Conservation (phyloP, 2,888 invertebrate species). For the Mechanitis messenoides region DNA sequence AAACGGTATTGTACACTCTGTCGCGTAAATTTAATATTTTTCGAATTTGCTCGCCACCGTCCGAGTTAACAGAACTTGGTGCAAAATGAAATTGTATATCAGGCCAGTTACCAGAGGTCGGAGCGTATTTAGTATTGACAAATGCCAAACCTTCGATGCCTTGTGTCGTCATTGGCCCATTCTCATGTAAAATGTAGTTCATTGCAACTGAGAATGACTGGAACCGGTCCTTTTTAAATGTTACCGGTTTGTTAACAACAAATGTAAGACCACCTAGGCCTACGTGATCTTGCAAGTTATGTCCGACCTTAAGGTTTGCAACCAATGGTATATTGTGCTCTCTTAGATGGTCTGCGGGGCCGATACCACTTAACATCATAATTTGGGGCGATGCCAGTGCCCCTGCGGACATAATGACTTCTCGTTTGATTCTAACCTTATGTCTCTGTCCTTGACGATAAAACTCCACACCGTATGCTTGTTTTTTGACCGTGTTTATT, state of each 20-base stretch:
- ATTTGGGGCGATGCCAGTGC: constrained; percentile 92
- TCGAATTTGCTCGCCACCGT: constrained; percentile 86
- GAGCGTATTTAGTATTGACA: constrained; percentile 91
- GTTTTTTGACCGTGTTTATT: constrained; percentile 80
- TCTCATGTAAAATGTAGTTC: constrained; percentile 88
- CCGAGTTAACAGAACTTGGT: constrained; percentile 89
- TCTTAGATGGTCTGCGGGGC: constrained; percentile 84
- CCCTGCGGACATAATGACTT: constrained; percentile 91
- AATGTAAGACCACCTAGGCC: constrained; percentile 91
- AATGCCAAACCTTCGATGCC: constrained; percentile 93
- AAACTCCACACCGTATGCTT: constrained; percentile 87
- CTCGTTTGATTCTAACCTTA: constrained; percentile 83
- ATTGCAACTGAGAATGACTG: constrained; percentile 85
- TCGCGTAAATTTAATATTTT: constrained; percentile 86
- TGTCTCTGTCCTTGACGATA: constrained; percentile 79
- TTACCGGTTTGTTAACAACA: constrained; percentile 86
- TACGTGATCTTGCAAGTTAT: constrained; percentile 92
- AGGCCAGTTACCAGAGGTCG: constrained; percentile 84
- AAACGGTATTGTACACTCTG: constrained; percentile 88
- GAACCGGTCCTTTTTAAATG: constrained; percentile 85
- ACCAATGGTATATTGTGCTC: constrained; percentile 84
- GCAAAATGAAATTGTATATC: constrained; percentile 93
- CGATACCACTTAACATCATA: constrained; percentile 93
- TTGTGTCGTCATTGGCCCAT: constrained; percentile 89
- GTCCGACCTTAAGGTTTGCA: constrained; percentile 85